A percentile compares a stretch with the other conserved stretches of the same genome.
These are phyloP conservation scores for Cephonodes hylas DNA, from an alignment of 2,888 invertebrate species.

Conservation along the genomic window DNA sequence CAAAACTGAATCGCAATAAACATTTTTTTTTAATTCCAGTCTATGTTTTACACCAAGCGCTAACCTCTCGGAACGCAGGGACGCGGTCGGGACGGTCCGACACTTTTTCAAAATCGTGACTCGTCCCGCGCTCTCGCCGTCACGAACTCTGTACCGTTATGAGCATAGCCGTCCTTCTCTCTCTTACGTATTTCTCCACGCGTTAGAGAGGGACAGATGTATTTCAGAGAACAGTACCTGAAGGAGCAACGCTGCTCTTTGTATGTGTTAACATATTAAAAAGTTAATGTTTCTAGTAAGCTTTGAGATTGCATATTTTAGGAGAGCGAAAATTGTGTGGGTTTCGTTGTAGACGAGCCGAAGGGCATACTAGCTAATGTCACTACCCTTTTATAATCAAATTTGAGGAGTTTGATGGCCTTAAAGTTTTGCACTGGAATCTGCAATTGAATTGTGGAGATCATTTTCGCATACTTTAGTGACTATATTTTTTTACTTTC, in stretches of 20 bases:
- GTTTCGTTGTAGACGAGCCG: background rate
- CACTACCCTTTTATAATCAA: background rate
- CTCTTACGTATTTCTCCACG: constrained; percentile 33
- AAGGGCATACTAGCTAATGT: background rate
- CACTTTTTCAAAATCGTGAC: constrained; percentile 81
- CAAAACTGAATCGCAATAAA: constrained; percentile 27
- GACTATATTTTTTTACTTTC: too few relatives aligned
- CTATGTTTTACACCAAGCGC: constrained; percentile 42
- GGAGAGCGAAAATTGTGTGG: constrained; percentile 7
- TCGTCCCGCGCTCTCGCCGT: constrained; percentile 62
- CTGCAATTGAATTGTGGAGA: too few relatives aligned
- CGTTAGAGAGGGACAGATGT: constrained; percentile 48
- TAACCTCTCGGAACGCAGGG: constrained; percentile 54
- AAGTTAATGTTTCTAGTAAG: constrained; percentile 21
- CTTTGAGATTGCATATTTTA: constrained; percentile 13
- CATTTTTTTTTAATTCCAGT: background rate
- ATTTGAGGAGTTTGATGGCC: background rate
- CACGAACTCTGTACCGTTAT: constrained; percentile 76
- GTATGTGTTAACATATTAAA: constrained; percentile 47
- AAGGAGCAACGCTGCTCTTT: constrained; percentile 44
- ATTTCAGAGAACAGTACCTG: constrained; percentile 35
- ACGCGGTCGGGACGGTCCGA: constrained; percentile 57
- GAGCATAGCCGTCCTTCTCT: constrained; percentile 45
- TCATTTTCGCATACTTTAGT: too few relatives aligned
- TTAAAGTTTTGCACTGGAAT: too few relatives aligned